A percentile compares a stretch with the other conserved stretches of the same genome.
Conservation (phyloP, 2,113 vertebrate genomes). For the Benitochromis conjunctus region DNA sequence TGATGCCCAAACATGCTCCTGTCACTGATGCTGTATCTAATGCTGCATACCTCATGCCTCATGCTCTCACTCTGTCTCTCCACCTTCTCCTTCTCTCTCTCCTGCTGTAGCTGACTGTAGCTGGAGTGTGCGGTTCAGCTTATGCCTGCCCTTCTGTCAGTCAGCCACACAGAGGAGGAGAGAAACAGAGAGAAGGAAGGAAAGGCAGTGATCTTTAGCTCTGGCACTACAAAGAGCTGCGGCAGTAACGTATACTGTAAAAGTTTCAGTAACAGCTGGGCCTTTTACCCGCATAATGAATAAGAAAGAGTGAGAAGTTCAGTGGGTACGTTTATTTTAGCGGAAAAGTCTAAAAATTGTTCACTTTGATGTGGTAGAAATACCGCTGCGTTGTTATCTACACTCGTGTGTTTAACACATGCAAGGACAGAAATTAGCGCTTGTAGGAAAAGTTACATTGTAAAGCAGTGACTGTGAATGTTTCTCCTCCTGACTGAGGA, state of each 20-base stretch:
- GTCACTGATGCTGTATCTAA: slow-evolving; percentile 45
- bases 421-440: neutral
- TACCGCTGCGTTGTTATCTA: neutral
- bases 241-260: neutral
- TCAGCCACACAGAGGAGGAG: slow-evolving; percentile 30
- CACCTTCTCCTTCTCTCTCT: neutral
- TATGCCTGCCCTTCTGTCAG: slow-evolving; percentile 42
- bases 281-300: neutral
- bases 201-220: neutral
- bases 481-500: neutral
- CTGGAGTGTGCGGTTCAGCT: slow-evolving; percentile 42
- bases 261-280: neutral
- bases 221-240: slow-evolving; percentile 31
- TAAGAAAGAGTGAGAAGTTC: neutral
- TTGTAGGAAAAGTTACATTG: neutral
- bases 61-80: neutral
- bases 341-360: neutral
- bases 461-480: neutral
- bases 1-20: slow-evolving; percentile 56
- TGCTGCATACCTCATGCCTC: slow-evolving; percentile 24
- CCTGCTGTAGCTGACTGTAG: slow-evolving; percentile 41
- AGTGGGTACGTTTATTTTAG: neutral
- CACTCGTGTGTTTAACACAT: neutral
- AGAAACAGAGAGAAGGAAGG: neutral
- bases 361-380: neutral